These are phyloP conservation scores for Stenotaenia linearis DNA, from an alignment of 2,888 invertebrate genomes.

Conservation along the genomic window DNA sequence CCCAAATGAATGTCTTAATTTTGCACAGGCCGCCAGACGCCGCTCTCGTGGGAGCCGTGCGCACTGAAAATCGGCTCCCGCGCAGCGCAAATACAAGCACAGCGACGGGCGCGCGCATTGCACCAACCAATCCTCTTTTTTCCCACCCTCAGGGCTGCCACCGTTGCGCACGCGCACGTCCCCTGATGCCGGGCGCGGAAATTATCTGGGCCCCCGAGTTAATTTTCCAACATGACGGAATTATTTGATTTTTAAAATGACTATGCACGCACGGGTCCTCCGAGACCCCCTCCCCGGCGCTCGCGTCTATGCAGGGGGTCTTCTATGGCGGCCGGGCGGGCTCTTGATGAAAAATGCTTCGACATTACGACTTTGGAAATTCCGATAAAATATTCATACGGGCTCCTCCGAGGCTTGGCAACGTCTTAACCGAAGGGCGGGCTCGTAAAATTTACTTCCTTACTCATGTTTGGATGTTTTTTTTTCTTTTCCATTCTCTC, in stretches of 20 bases:
- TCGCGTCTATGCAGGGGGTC: conserved; percentile 12
- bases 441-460: conserved; percentile 28
- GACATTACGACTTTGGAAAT: conserved; percentile 30
- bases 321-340: conserved; percentile 21
- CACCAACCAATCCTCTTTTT: conserved; percentile 22
- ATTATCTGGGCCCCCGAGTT: conserved; percentile 35
- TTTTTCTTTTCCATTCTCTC: neutral
- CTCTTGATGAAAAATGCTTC: conserved; percentile 31
- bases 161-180: conserved; percentile 9
- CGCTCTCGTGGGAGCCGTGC: conserved; percentile 26
- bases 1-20: conserved; percentile 30
- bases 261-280: conserved; percentile 27
- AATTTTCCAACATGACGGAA: conserved; percentile 33
- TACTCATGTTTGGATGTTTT: conserved; percentile 8
- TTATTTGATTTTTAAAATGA: conserved; percentile 33
- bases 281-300: conserved; percentile 15
- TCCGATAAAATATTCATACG: conserved; percentile 32
- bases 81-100: neutral
- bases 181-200: conserved; percentile 26
- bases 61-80: conserved; percentile 15
- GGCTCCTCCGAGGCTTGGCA: conserved; percentile 21
- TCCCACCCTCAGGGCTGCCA: conserved; percentile 7
- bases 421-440: conserved; percentile 28
- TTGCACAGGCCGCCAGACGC: conserved; percentile 13
- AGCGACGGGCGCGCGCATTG: neutral